Evolutionary conservation across 2,113 vertebrate species (phyloP), one percentile per base, ranked within the genome.

Genomic region (Pelusios castaneus): DNA sequence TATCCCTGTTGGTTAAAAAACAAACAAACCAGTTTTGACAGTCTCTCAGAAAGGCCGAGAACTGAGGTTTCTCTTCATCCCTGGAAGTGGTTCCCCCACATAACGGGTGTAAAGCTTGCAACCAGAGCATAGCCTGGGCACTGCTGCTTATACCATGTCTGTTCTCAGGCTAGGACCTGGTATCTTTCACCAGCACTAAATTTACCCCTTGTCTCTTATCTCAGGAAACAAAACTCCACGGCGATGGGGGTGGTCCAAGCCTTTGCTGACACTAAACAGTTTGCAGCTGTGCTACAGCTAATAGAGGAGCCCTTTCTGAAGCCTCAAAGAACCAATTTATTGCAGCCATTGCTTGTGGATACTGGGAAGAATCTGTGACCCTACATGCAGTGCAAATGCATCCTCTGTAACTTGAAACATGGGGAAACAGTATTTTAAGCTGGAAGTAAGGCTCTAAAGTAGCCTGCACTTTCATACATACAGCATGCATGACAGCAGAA

Each of bases 401-500:
- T 95, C 91, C 73, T 84, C 29, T 0, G 81, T 55, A 85, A 89
- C n/a, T 88, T 22, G 41, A 95, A 92, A 87, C 1, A 43, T 41
- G 73, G 25, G 89, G 82, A 4, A 58, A 6, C 80, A 84, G 90
- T 92, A 93, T 96, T 97, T 96, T 85, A 76, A 87, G 95, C 92
- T 81, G 84, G 93, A 87, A 85, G 89, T 75, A 51, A 75, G 60
- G 75, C 84, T 94, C 89, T 52, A 88, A 75, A 85, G 85, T 90
- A 38, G 90, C n/a, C 60, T 52, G 56, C 54, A 16, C 87, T 83
- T 92, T 88, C 75, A 47, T 80, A 17, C 91, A 31, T 94, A 60
- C 87, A 93, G 80, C 5, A 14, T 4, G 0, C 93, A 70, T 97
- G 96, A 96, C 90, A 90, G 93, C 94, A 94, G 97, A 94, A 94